Base-by-base conservation (phyloP, 2,113 vertebrate genomes). In the Strix uralensis region DNA sequence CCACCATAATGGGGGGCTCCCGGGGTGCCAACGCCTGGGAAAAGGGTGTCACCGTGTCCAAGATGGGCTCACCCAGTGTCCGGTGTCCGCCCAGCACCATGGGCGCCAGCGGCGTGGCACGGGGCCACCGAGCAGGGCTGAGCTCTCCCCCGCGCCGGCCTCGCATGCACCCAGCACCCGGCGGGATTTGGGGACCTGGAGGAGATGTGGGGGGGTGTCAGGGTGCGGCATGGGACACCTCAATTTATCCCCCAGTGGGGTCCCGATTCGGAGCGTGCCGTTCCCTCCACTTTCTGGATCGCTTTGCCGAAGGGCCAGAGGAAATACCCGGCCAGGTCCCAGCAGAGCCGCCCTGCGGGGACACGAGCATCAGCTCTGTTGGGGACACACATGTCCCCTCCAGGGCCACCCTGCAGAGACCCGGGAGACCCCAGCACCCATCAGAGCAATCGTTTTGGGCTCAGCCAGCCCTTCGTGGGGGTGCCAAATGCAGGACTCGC, bases 241-340 rank as follows among this genome's bases (percentile, higher is more conserved):
- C 69, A 5, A 1, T 46, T 38, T 18, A 8, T 11, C 10, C 38
- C 27, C 12, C 25, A 2, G 0, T 1, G 4, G 11, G 8, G 27
- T 9, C 34, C 15, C 1, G 0, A 20, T 29, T 19, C 0, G 0
- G 59, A 58, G 10, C 3, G 4, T 1, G 0, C 2, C 1, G 0
- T 66, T 9, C 77, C 87, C 72, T 86, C 96, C 97, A 98, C 98
- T 97, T 98, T 98, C 75, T 98, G 97, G 79, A 99, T 97, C 1
- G 97, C 98, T 92, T 98, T 99, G 46, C 98, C 98, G 67, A 99
- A 99, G 5, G 98, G 98, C 99, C 99, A 99, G 42, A 99, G 94
- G 90, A 99, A 98, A 94, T 98, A 98, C 26, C 94, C 52, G 0
- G 98, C 97, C 88, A 99, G 87, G 63, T 96, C 81, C 82, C 97